Percentiles rank a stretch among this genome's conserved stretches.
phyloP scores from a whole-genome alignment of 2,113 vertebrate species.

The Drymodes brunneopygia region DNA sequence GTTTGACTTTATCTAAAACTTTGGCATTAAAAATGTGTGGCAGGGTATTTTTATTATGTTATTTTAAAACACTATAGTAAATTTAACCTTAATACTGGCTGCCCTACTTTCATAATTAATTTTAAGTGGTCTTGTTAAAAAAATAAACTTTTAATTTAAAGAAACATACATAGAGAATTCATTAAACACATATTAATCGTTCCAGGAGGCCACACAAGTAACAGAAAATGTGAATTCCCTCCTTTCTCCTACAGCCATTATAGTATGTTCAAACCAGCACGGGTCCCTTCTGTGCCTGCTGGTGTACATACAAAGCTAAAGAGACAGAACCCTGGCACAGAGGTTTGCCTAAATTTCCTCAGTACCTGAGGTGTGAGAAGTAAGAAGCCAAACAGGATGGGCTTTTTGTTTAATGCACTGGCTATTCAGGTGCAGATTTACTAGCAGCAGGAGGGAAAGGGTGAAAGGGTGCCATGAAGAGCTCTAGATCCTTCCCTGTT shows the following conservation, averaged over 20 bases:
- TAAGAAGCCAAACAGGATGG: not conserved
- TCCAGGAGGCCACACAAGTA: not conserved
- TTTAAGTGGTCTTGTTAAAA: constrained; percentile 1
- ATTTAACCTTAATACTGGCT: not conserved
- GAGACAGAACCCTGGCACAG: constrained; percentile 24
- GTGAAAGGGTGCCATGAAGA: not conserved
- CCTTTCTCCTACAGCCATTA: not conserved
- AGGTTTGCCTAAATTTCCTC: constrained; percentile 3
- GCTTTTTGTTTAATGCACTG: not conserved
- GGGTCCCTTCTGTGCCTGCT: constrained; percentile 12
- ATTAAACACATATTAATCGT: not conserved
- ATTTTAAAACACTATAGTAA: not conserved
- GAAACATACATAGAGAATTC: not conserved
- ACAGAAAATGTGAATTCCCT: not conserved
- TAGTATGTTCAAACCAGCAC: not conserved
- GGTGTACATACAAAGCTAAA: not conserved
- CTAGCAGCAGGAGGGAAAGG: not conserved
- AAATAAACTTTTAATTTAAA: constrained; percentile 7
- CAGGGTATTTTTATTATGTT: not conserved
- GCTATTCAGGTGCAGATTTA: not conserved
- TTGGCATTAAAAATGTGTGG: not conserved
- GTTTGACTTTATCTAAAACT: not conserved
- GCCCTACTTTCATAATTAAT: not conserved
- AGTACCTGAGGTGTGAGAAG: not conserved
- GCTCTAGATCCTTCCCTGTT: not conserved